Percentiles rank a stretch among this genome's conserved stretches.
phyloP scores from a whole-genome alignment of 2,888 invertebrate genomes.

The Agonum fuliginosum region DNA sequence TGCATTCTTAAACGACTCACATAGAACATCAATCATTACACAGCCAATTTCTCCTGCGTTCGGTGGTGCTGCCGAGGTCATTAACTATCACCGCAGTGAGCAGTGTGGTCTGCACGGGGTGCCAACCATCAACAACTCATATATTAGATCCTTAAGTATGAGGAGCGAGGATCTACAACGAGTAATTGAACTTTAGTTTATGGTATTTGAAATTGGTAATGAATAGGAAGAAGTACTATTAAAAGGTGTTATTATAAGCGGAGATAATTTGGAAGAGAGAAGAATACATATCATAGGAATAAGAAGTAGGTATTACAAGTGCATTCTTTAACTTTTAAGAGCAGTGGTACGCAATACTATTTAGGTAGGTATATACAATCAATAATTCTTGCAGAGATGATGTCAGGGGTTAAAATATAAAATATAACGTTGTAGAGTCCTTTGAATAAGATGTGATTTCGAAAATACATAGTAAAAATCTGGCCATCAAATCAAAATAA shows the following conservation, averaged over 20 bases:
- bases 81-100: conserved; percentile 17
- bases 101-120: conserved; percentile 10
- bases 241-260: not conserved
- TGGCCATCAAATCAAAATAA: too few relatives aligned
- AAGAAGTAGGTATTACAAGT: too few relatives aligned
- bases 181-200: conserved; percentile 27
- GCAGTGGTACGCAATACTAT: too few relatives aligned
- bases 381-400: too few relatives aligned
- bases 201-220: conserved; percentile 5
- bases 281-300: too few relatives aligned
- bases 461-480: too few relatives aligned
- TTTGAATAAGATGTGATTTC: too few relatives aligned
- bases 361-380: too few relatives aligned
- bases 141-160: conserved; percentile 26
- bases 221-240: not conserved
- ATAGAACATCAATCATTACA: conserved; percentile 51
- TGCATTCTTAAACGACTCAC: conserved; percentile 51
- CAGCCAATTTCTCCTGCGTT: conserved; percentile 35
- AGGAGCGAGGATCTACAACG: not conserved
- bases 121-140: conserved; percentile 27
- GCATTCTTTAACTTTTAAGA: too few relatives aligned
- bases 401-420: too few relatives aligned
- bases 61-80: conserved; percentile 26
- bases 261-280: not conserved
- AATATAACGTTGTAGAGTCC: too few relatives aligned